Evolutionary conservation across 2,113 vertebrate species (phyloP), one percentile per base, ranked within the genome.

Genomic region (Euleptes europaea): DNA sequence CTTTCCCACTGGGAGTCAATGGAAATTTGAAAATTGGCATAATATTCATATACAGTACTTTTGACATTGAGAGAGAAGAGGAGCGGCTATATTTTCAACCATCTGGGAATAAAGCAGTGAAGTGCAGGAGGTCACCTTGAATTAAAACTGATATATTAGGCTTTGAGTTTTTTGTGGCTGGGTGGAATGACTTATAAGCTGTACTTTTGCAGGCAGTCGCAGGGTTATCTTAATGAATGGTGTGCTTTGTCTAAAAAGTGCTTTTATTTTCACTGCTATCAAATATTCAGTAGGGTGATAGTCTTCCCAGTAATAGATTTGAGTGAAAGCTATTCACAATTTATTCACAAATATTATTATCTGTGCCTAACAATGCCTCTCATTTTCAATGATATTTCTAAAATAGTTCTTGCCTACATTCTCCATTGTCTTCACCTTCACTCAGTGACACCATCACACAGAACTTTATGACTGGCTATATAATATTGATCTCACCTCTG

Each of bases 61-160:
- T 65, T 40, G 76, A 84, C 78, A 75, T 57, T 80, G 88, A 86
- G 67, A 85, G 60, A 31, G 73, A 74, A 88, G 70, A 0, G 1
- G 9, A 89, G 10, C 54, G 65, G 63, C 80, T 89, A 33, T 85
- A 86, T 89, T 91, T 92, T 70, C 83, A 17, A 71, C 23, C 17
- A 49, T 2, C 83, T 47, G 60, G 21, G 31, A 79, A 74, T 86
- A 73, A 28, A 28, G n/a, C 0, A 66, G 28, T 21, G 14, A 54
- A 76, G 57, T 26, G 66, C 67, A 72, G 6, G 73, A 86, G 78
- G 76, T 90, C 78, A 87, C 86, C 82, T 93, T 89, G 90, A 81
- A 83, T 90, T 86, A 49, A 44, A 84, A 73, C 42, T 47, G 35
- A 75, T 85, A 84, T 15, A 44, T 23, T 26, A 83, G 0, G 0